These are phyloP conservation scores for Netelia inedita DNA, from an alignment of 2,888 invertebrate genomes.

Conservation along the genomic window DNA sequence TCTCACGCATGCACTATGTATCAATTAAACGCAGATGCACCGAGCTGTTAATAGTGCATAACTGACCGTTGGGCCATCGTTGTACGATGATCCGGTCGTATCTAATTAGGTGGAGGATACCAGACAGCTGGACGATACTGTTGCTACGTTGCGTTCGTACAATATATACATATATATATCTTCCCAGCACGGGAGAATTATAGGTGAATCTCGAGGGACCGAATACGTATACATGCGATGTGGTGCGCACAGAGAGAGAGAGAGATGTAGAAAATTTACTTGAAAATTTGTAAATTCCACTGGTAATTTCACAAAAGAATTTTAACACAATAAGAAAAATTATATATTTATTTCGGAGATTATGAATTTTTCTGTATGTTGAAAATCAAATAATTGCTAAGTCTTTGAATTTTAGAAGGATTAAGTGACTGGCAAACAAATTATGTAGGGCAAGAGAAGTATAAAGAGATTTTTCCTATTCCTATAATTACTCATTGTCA, in stretches of 20 bases:
- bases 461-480: not conserved
- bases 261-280: not conserved
- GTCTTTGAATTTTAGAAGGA: constrained; percentile 9
- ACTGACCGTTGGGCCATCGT: constrained; percentile 66
- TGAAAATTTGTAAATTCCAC: not conserved
- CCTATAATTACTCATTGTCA: constrained; percentile 57
- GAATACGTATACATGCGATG: not conserved
- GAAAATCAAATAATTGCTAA: constrained; percentile 4
- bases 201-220: constrained; percentile 18
- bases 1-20: constrained; percentile 63
- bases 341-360: not conserved
- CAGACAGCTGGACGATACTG: constrained; percentile 63
- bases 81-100: constrained; percentile 70
- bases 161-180: constrained; percentile 38
- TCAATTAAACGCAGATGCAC: constrained; percentile 73
- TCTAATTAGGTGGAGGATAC: constrained; percentile 71
- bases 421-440: constrained; percentile 13
- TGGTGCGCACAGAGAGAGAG: not conserved
- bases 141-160: constrained; percentile 29
- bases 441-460: constrained; percentile 2
- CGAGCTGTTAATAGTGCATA: constrained; percentile 71
- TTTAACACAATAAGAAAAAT: not conserved
- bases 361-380: not conserved
- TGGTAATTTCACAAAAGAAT: not conserved
- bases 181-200: constrained; percentile 62